These are phyloP conservation scores for Gobiocypris rarus DNA, from an alignment of 2,113 vertebrate genomes.

Conservation along the genomic window DNA sequence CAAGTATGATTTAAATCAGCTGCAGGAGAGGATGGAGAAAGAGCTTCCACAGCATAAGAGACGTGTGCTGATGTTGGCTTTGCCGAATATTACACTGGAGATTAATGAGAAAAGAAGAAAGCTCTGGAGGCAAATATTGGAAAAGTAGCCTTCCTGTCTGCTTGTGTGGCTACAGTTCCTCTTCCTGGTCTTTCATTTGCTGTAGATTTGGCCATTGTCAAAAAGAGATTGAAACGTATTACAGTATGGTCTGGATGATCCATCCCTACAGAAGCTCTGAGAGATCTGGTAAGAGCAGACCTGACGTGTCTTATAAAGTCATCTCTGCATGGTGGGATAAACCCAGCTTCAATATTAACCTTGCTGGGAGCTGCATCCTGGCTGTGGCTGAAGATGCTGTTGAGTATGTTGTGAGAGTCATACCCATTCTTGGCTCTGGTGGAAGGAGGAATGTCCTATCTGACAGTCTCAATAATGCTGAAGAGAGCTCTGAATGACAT, in stretches of 20 bases:
- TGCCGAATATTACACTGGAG: conserved; percentile 66
- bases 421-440: conserved; percentile 70
- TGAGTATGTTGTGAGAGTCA: conserved; percentile 59
- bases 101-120: conserved; percentile 69
- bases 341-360: conserved; percentile 56
- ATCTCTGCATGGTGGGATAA: conserved; percentile 64
- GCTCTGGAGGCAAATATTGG: conserved; percentile 67
- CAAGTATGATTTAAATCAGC: conserved; percentile 54
- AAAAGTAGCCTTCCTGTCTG: conserved; percentile 67
- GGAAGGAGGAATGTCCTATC: conserved; percentile 68
- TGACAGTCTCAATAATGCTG: conserved; percentile 66
- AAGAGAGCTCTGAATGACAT: conserved; percentile 66
- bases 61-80: conserved; percentile 51
- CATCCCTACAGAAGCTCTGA: conserved; percentile 66
- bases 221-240: conserved; percentile 61
- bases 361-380: conserved; percentile 58
- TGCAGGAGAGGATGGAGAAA: conserved; percentile 58
- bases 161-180: conserved; percentile 61
- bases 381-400: conserved; percentile 47
- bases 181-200: conserved; percentile 65
- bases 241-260: conserved; percentile 67
- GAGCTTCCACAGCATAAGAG: conserved; percentile 61
- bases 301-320: conserved; percentile 63
- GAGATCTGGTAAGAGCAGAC: conserved; percentile 67
- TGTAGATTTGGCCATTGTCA: conserved; percentile 63